A percentile compares a stretch with the other conserved stretches of the same genome.
Evolutionary conservation across 2,797 vertebrate genomes (phyloP).

Genomic region (Phoeniculus purpureus): DNA sequence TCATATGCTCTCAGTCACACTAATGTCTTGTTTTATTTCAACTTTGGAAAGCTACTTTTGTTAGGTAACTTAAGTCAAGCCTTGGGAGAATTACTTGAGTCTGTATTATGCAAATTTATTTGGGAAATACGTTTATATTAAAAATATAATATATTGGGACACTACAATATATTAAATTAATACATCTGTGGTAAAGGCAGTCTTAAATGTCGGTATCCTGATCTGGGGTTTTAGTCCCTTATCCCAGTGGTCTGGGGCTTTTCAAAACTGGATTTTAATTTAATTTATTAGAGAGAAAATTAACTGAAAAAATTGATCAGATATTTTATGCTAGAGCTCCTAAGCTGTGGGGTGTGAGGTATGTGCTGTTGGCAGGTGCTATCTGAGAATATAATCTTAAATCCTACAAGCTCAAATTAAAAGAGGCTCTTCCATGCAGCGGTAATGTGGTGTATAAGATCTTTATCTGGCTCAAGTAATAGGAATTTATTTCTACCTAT

Average conservation of each 20-base stretch:
- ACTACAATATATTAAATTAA: not conserved
- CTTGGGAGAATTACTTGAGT: slow-evolving; percentile 49
- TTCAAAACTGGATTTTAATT: slow-evolving; percentile 22
- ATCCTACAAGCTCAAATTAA: not conserved
- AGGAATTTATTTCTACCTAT: not conserved
- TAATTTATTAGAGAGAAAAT: not conserved
- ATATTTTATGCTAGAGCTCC: not conserved
- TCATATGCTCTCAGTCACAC: not conserved
- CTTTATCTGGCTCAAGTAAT: not conserved
- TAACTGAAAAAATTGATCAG: not conserved
- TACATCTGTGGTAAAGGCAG: not conserved
- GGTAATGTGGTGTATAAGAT: not conserved
- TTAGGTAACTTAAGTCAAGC: slow-evolving; percentile 34
- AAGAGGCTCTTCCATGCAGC: not conserved
- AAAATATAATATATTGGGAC: not conserved
- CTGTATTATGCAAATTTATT: slow-evolving; percentile 31
- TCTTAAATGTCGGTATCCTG: not conserved
- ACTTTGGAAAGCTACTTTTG: slow-evolving; percentile 24
- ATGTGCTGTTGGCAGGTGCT: not conserved
- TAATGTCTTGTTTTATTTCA: slow-evolving; percentile 45
- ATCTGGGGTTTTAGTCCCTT: not conserved
- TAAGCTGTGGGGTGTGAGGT: not conserved
- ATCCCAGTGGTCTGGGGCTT: not conserved
- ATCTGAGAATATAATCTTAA: not conserved
- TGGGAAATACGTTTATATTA: slow-evolving; percentile 6